Percentiles rank a stretch among this genome's conserved stretches.
These are phyloP conservation scores for Crotalus viridis DNA, from an alignment of 2,113 vertebrate genomes.

Conservation along the genomic window DNA sequence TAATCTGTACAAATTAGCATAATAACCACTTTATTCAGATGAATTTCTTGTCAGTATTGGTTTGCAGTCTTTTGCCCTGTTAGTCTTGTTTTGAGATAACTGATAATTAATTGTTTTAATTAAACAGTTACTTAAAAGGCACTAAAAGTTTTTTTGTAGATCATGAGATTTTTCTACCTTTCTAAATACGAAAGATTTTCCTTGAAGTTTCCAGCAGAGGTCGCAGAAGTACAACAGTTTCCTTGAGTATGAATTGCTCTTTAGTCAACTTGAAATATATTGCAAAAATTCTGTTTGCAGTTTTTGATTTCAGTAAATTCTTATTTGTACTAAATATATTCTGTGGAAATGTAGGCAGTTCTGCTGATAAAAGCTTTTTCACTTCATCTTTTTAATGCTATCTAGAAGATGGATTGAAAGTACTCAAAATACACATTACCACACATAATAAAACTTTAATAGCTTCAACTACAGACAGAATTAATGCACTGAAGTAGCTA, in stretches of 20 bases:
- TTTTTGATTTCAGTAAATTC: background rate
- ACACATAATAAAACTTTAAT: background rate
- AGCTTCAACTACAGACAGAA: background rate
- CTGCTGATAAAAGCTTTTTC: background rate
- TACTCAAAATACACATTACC: background rate
- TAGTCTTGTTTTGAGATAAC: background rate
- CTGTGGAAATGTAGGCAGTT: background rate
- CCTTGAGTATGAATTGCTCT: background rate
- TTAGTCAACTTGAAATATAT: background rate
- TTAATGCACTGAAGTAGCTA: background rate
- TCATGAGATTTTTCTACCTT: background rate
- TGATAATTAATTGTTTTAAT: background rate
- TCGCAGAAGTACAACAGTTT: conserved; percentile 25
- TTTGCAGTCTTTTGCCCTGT: background rate
- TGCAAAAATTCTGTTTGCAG: background rate
- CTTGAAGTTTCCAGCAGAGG: conserved; percentile 36
- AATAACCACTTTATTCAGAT: background rate
- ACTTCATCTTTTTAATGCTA: background rate
- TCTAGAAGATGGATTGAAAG: background rate
- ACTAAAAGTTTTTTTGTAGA: background rate
- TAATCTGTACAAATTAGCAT: conserved; percentile 39
- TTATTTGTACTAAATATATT: background rate
- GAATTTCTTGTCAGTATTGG: background rate
- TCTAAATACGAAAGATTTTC: background rate
- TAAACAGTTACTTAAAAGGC: background rate